Evolutionary conservation across 1,140 invertebrate genomes (phyloP).

Genomic region (Drosophila triauraria): DNA sequence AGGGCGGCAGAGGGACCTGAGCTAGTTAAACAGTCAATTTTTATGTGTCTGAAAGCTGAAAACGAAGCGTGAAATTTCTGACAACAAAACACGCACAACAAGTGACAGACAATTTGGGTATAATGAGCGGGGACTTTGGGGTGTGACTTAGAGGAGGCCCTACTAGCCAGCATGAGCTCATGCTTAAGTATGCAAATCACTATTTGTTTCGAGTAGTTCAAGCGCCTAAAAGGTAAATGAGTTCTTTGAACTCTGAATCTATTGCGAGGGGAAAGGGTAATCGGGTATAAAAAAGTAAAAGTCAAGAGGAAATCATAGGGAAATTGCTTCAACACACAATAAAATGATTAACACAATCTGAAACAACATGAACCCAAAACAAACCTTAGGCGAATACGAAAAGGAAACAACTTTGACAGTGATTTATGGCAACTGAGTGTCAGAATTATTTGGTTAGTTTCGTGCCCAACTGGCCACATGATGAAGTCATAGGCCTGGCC

Average conservation of each 20-base stretch:
- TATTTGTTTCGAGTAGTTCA: constrained; percentile 23
- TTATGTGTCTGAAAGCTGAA: constrained; percentile 43
- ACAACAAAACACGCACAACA: constrained; percentile 73
- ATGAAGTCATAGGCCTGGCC: constrained; percentile 67
- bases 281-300: constrained; percentile 38
- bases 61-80: constrained; percentile 76
- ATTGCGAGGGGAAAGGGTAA: constrained; percentile 13
- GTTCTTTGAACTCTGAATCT: constrained; percentile 54
- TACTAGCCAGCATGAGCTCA: constrained; percentile 35
- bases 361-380: constrained; percentile 25
- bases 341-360: constrained; percentile 43
- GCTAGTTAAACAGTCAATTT: constrained; percentile 32
- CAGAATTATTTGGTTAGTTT: constrained; percentile 50
- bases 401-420: constrained; percentile 48
- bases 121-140: neutral
- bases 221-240: constrained; percentile 36
- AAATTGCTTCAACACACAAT: constrained; percentile 43
- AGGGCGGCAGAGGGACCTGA: neutral
- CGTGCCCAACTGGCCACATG: constrained; percentile 29
- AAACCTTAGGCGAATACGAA: constrained; percentile 17
- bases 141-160: neutral
- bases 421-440: constrained; percentile 67
- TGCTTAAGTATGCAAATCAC: constrained; percentile 53
- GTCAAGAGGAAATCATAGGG: constrained; percentile 46
- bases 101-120: constrained; percentile 43